phyloP scores from a whole-genome alignment of 2,888 invertebrate genomes.

The Augochlorella aurata region DNA sequence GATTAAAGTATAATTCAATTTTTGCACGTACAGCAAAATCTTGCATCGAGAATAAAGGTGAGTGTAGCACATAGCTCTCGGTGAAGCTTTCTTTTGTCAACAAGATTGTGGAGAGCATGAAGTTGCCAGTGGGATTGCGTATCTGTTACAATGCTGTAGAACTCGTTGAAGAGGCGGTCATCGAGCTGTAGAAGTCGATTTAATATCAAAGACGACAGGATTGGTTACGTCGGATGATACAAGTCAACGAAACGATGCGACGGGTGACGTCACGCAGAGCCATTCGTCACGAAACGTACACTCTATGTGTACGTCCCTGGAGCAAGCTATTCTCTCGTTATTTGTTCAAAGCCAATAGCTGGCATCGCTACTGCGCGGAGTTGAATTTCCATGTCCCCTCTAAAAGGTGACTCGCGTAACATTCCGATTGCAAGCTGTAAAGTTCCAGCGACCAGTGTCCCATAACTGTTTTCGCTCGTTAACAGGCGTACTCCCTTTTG shows the following conservation, averaged over 20 bases:
- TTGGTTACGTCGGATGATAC: background rate
- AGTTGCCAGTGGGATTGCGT: background rate
- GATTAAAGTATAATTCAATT: too few species aligned
- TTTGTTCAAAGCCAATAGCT: constrained; percentile 58
- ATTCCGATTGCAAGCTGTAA: constrained; percentile 54
- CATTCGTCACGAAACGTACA: constrained; percentile 2
- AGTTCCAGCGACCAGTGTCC: constrained; percentile 45
- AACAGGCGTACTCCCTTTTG: constrained; percentile 44
- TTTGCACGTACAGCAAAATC: too few species aligned
- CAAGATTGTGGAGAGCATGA: background rate
- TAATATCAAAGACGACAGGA: background rate
- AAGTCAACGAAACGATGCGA: background rate
- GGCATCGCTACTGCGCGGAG: constrained; percentile 32
- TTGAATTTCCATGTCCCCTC: constrained; percentile 48
- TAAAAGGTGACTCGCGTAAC: constrained; percentile 55
- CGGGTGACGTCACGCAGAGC: background rate
- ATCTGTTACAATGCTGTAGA: background rate
- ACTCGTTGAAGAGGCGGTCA: background rate
- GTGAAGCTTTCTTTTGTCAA: background rate
- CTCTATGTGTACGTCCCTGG: constrained; percentile 31
- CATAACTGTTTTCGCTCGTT: constrained; percentile 54
- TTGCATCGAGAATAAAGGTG: too few species aligned
- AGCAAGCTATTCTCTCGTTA: constrained; percentile 53
- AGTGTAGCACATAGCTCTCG: background rate
- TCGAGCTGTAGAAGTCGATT: background rate